A percentile compares a stretch with the other conserved stretches of the same genome.
phyloP scores from a whole-genome alignment of 2,797 vertebrate species.

The Sylvilagus floridanus region DNA sequence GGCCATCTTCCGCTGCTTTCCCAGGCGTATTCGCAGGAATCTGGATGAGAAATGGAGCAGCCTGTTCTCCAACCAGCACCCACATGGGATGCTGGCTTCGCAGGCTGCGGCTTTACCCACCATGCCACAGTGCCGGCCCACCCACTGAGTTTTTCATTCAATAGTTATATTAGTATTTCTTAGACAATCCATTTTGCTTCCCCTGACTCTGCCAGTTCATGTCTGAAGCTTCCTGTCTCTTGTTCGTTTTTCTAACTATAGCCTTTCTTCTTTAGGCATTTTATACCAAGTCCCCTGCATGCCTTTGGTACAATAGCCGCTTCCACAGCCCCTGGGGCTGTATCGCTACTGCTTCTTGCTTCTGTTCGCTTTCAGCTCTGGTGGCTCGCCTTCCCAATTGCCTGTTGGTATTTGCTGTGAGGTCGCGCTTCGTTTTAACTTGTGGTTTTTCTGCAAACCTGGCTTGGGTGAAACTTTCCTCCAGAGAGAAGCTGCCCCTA shows the following conservation, averaged over 20 bases:
- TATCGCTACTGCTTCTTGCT: not conserved
- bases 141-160: too few relatives aligned
- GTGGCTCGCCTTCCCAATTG: not conserved
- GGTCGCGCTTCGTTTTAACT: not conserved
- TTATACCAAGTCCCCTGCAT: not conserved
- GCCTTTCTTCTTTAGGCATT: not conserved
- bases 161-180: not conserved
- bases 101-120: too few relatives aligned
- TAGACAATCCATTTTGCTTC: not conserved
- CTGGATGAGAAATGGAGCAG: too few relatives aligned
- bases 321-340: not conserved
- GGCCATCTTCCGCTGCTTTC: too few relatives aligned
- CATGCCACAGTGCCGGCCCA: too few relatives aligned
- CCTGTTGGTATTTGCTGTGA: not conserved
- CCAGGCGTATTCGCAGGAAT: too few relatives aligned
- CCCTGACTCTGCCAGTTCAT: not conserved
- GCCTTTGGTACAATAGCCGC: not conserved
- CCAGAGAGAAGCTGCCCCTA: not conserved
- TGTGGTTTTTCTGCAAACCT: conserved; percentile 2
- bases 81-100: too few relatives aligned
- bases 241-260: not conserved
- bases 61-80: too few relatives aligned
- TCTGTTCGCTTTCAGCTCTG: not conserved
- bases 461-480: not conserved
- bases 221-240: not conserved